phyloP scores from a whole-genome alignment of 2,797 vertebrate species.

The Xiphorhynchus erythropygius region DNA sequence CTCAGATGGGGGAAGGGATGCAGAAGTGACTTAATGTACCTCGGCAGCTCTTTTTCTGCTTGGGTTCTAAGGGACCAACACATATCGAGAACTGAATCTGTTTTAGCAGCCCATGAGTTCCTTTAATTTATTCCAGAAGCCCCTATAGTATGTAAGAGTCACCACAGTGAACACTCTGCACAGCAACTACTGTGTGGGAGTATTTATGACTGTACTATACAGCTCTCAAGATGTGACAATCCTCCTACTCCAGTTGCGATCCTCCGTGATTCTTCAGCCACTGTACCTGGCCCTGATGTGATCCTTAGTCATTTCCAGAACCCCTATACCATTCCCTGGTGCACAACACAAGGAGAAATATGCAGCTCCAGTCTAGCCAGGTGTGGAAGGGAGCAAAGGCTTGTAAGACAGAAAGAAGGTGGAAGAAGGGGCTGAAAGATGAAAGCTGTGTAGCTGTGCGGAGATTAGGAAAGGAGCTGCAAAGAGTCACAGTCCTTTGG shows the following conservation, averaged over 20 bases:
- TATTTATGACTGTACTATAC: not conserved
- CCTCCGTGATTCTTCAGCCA: not conserved
- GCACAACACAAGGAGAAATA: accelerated
- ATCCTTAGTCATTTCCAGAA: not conserved
- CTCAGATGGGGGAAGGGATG: not conserved
- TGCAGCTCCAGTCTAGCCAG: not conserved
- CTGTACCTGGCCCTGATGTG: not conserved
- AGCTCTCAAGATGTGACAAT: not conserved
- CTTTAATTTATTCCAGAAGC: not conserved
- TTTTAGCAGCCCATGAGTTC: not conserved
- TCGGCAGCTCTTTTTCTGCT: not conserved
- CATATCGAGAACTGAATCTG: not conserved
- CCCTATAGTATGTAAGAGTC: not conserved
- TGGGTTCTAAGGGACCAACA: not conserved
- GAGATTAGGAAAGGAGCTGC: not conserved
- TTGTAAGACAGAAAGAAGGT: not conserved
- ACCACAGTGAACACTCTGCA: not conserved
- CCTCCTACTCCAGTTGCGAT: accelerated
- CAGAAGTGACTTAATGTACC: not conserved
- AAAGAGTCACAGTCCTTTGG: not conserved
- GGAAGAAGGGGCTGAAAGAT: not conserved
- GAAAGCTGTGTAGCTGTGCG: not conserved
- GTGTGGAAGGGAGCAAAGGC: not conserved
- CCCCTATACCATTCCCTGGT: not conserved
- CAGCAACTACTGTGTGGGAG: not conserved